A percentile compares a stretch with the other conserved stretches of the same genome.
Conservation (phyloP, 2,888 invertebrate species). For the Tigriopus californicus region DNA sequence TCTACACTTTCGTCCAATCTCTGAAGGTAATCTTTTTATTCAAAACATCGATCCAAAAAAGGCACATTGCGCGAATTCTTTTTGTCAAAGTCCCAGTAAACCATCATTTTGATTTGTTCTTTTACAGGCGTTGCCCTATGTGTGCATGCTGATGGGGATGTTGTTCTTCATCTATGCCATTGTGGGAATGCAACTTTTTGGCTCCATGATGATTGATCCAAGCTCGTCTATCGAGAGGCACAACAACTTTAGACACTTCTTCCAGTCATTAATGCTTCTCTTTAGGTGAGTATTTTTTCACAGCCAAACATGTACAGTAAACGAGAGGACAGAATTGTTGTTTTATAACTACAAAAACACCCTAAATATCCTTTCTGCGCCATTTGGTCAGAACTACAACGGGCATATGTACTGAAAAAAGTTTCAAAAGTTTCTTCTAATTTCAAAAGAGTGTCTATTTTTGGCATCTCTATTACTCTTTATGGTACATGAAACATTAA, state of each 20-base stretch:
- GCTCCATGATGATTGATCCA: conserved; percentile 89
- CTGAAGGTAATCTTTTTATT: conserved; percentile 21
- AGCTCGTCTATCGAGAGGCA: conserved; percentile 88
- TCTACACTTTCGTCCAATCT: conserved; percentile 34
- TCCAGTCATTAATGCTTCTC: conserved; percentile 94
- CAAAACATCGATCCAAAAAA: background rate
- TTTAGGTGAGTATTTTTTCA: conserved; percentile 51
- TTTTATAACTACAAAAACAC: no score
- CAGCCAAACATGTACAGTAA: background rate
- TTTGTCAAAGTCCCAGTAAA: background rate
- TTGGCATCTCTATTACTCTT: no score
- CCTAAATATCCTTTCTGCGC: no score
- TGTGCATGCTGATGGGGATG: conserved; percentile 99
- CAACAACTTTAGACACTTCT: conserved; percentile 99
- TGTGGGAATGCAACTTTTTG: conserved; percentile 99
- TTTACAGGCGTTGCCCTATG: conserved; percentile 79
- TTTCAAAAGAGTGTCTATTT: no score
- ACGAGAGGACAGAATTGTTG: no score
- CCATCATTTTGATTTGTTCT: conserved; percentile 28
- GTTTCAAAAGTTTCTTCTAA: no score
- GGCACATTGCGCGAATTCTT: no score
- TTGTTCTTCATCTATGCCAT: conserved; percentile 99
- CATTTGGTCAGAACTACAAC: no score
- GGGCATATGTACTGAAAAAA: no score
- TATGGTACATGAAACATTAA: no score